Evolutionary conservation across 2,797 vertebrate genomes (phyloP), one percentile per base, ranked within the genome.

Genomic region (Nannoperca australis): DNA sequence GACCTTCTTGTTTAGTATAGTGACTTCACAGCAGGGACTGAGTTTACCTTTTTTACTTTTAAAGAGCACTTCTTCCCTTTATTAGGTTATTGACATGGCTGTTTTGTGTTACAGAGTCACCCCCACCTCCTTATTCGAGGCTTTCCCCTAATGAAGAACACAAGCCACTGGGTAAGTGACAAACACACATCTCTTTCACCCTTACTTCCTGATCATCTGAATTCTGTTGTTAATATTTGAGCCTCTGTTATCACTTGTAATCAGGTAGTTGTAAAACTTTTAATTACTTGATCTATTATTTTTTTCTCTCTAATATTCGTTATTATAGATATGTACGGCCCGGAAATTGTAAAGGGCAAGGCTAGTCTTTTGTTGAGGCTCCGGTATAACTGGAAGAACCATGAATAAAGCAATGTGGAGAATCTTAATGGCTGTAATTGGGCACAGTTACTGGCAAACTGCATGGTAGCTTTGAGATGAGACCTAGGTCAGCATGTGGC

Each of bases 111-210:
- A 50, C 95, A 99, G 98, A 99, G 94, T 99, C 98, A 91, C 98
- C 98, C 53, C 98, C 98, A 78, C 98, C 98, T 91, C 98, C 98
- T 81, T 99, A 99, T 91, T 99, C 97, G 65, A 96, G 97, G 93
- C 96, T 98, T 91, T 97, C 97, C 93, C 96, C 96, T 72, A 95
- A 91, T 72, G 96, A 97, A 84, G 97, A 98, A 94, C 96, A 96
- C 95, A 98, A 98, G 96, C 96, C 97, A 96, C 96, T 98, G 95
- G 97, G 97, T 98, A 94, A 96, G 97, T 95, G 64, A 70, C 64
- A 55, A 58, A 70, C 54, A 59, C 45, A 53, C 36, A 44, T 53
- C 3, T 49, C 9, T 63, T 44, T 63, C 34, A 61, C 71, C 58
- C 3, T 64, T 20, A 76, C 8, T 17, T 54, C 27, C 65, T 68